phyloP scores from a whole-genome alignment of 1,140 invertebrate genomes.

The Drosophila repleta region DNA sequence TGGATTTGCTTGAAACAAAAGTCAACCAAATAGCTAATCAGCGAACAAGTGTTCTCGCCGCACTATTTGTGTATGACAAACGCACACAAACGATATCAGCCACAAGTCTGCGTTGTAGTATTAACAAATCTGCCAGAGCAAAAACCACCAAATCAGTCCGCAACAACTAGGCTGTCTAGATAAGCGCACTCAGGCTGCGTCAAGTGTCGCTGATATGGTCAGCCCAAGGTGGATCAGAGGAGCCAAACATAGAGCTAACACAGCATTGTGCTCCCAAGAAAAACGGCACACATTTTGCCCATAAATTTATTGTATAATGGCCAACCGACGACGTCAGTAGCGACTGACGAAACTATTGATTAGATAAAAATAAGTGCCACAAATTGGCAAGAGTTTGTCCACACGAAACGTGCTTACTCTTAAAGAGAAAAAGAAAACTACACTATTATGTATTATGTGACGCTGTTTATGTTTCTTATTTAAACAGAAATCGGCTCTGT shows the following conservation, averaged over 20 bases:
- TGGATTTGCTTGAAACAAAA: slow-evolving; percentile 18
- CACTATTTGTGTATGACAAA: slow-evolving; percentile 36
- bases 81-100: slow-evolving; percentile 8
- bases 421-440: no score
- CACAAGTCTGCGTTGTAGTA: slow-evolving; percentile 36
- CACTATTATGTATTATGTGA: not conserved
- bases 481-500: no score
- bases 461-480: not conserved
- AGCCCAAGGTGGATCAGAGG: slow-evolving; percentile 23
- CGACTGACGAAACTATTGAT: slow-evolving; percentile 45
- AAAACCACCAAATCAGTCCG: slow-evolving; percentile 23
- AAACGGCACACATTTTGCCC: not conserved
- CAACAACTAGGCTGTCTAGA: slow-evolving; percentile 47
- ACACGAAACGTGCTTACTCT: slow-evolving; percentile 9
- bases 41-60: slow-evolving; percentile 52
- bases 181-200: slow-evolving; percentile 62
- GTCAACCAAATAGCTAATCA: slow-evolving; percentile 49
- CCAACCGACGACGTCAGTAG: slow-evolving; percentile 50
- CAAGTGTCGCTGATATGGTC: slow-evolving; percentile 70
- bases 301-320: slow-evolving; percentile 6
- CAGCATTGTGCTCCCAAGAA: not conserved
- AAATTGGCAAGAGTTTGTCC: slow-evolving; percentile 4
- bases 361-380: slow-evolving; percentile 56
- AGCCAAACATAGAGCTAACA: slow-evolving; percentile 4
- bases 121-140: slow-evolving; percentile 32